Base-by-base conservation (phyloP, 2,888 invertebrate genomes). In the Meghimatium bilineatum region DNA sequence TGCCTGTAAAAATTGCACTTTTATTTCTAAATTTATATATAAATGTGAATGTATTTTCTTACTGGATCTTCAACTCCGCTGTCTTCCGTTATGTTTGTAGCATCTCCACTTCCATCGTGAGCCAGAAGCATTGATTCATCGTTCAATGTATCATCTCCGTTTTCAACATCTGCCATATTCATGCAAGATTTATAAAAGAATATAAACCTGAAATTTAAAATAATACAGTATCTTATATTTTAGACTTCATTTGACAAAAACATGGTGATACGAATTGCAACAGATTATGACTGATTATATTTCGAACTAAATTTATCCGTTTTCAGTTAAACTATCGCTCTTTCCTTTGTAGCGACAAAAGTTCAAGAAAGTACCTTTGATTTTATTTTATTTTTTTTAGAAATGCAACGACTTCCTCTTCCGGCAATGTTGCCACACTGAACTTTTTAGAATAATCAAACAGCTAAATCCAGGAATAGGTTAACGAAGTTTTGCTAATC, bases 31-130 rank as follows among this genome's bases (percentile, higher is more conserved):
- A n/a, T n/a, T n/a, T n/a, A n/a, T n/a, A n/a, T n/a, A n/a, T n/a
- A n/a, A n/a, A n/a, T n/a, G n/a, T n/a, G n/a, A n/a, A n/a, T n/a
- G n/a, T n/a, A n/a, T n/a, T n/a, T 69, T 85, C 86, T 71, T 85
- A 91, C 91, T 60, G 91, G 91, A 80, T 91, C 91, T 76, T 91
- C 91, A 34, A 89, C 86, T 69, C 85, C 86, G 82, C 83, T 86
- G 75, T 87, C 89, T 60, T 89, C 90, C 20, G 86, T 82, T 23
- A 76, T 80, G 29, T 86, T 87, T 56, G 87, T 85, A 32, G 86
- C 82, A 74, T 83, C 86, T 23, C 87, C 87, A 67, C 88, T 89
- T 76, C 82, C 77, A 60, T 60, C 81, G 36, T 86, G 83, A 17
- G 71, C 49, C 29, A 82, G 38, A 32, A 84, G 32, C 17, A 67